These are phyloP conservation scores for Antennarius maculatus DNA, from an alignment of 2,797 vertebrate species.

Conservation along the genomic window DNA sequence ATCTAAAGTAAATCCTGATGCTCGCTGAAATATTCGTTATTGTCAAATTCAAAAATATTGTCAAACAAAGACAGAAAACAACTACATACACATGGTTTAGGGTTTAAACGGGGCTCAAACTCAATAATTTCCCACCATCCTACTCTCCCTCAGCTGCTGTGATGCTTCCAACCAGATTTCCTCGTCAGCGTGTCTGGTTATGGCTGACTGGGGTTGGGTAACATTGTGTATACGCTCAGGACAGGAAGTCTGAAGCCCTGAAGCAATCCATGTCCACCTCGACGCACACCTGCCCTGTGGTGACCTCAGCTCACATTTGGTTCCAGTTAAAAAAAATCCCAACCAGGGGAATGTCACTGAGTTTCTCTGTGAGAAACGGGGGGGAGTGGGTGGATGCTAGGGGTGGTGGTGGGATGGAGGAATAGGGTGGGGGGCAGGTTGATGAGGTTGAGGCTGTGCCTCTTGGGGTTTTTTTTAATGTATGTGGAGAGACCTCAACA, in stretches of 20 bases:
- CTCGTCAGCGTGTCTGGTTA: constrained; percentile 68
- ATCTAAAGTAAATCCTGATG: constrained; percentile 9
- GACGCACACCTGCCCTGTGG: constrained; percentile 73
- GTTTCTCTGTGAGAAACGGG: constrained; percentile 60
- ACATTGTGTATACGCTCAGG: constrained; percentile 16
- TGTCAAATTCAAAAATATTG: no score
- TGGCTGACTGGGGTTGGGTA: constrained; percentile 69
- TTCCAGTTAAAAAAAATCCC: constrained; percentile 69
- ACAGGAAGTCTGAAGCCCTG: constrained; percentile 37
- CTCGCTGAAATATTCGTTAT: constrained; percentile 13
- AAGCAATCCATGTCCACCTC: constrained; percentile 61
- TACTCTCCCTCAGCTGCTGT: constrained; percentile 48
- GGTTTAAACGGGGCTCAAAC: constrained; percentile 27
- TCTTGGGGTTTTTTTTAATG: constrained; percentile 42
- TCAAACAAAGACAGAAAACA: constrained; percentile 29
- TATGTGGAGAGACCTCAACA: constrained; percentile 65
- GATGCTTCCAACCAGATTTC: constrained; percentile 68
- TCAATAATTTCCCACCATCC: constrained; percentile 28
- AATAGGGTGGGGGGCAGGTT: constrained; percentile 20
- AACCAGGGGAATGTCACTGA: constrained; percentile 54
- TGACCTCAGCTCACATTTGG: constrained; percentile 80
- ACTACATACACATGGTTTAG: constrained; percentile 16
- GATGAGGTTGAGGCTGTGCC: constrained; percentile 63
- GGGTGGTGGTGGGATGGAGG: not conserved
- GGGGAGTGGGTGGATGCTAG: constrained; percentile 6